Base-by-base conservation (phyloP, 1,140 invertebrate species). In the Capitella teleta region DNA sequence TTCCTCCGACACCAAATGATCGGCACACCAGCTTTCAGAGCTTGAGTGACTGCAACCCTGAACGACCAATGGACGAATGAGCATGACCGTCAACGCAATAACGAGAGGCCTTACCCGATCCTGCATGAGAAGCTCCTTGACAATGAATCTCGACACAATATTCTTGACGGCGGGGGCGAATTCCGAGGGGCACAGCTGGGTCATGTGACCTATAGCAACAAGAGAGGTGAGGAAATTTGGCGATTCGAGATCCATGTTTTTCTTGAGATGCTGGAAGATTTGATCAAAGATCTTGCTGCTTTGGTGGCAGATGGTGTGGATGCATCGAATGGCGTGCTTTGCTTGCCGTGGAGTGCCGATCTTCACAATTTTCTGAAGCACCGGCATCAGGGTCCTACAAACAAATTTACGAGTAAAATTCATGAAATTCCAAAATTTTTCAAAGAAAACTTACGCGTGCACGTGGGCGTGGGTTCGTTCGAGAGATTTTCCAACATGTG, bases 251-350 rank as follows among this genome's bases (percentile, higher is more conserved):
- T 78, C 81, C 10, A 95, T 72, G 34, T 73, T 69, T 53, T 66
- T 69, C 52, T 73, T 70, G 34, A 73, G 58, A 59, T 74, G 67
- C 74, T 76, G 61, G 18, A 94, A 79, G 49, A 94, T 87, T 57
- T 87, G 85, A 23, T 82, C 81, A 69, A 94, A 88, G 23, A 93
- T 80, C 49, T 79, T 74, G 54, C 86, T 82, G 61, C 87, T 80
- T 60, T 86, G 78, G 55, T 83, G 79, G 14, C 82, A 81, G 62
- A 87, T 84, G 28, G 60, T 57, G 68, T 92, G 88, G 34, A 97
- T 80, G 74, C 92, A 96, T 53, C 87, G 79, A 26, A 97, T 84
- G 4, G 92, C 89, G 63, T 95, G 89, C 71, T 98, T 98, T 0
- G 91, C 89, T 73, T 97, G 91, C 72, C 94, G 94, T 0, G 87